A percentile compares a stretch with the other conserved stretches of the same genome.
These are phyloP conservation scores for Sphenopsis melanotis DNA, from an alignment of 2,797 vertebrate genomes.

Conservation along the genomic window DNA sequence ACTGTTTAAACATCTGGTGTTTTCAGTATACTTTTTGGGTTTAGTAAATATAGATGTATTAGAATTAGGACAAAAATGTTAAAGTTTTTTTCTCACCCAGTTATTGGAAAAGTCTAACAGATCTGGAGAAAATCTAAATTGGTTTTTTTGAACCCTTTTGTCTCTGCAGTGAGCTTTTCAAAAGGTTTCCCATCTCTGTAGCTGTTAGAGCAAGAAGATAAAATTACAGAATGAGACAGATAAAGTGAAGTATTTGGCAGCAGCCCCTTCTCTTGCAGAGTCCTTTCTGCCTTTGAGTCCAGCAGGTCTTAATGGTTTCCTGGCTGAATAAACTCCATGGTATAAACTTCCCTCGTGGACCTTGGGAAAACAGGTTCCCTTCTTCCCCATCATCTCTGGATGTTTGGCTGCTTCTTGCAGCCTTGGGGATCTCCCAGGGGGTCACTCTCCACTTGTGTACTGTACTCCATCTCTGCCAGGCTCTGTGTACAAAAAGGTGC, in stretches of 20 bases:
- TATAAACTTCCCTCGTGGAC: background rate
- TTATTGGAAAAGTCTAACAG: background rate
- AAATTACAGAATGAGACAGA: background rate
- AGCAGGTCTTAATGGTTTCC: background rate
- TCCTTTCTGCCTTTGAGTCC: background rate
- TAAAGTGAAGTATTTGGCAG: background rate
- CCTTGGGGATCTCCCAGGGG: background rate
- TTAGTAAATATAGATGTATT: background rate
- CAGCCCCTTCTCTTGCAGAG: background rate
- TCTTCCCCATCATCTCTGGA: background rate
- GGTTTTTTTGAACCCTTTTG: background rate
- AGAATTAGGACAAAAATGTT: background rate
- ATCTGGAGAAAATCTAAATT: background rate
- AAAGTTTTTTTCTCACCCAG: background rate
- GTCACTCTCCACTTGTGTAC: background rate
- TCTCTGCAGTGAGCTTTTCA: background rate
- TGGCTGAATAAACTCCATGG: background rate
- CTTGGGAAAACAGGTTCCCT: background rate
- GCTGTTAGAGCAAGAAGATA: background rate
- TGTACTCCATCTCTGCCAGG: background rate
- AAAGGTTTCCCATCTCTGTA: background rate
- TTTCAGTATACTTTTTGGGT: background rate
- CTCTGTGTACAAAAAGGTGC: background rate
- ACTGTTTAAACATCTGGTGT: background rate
- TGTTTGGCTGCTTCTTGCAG: background rate